Conservation (phyloP, 2,113 vertebrate genomes). For the Grus americana region DNA sequence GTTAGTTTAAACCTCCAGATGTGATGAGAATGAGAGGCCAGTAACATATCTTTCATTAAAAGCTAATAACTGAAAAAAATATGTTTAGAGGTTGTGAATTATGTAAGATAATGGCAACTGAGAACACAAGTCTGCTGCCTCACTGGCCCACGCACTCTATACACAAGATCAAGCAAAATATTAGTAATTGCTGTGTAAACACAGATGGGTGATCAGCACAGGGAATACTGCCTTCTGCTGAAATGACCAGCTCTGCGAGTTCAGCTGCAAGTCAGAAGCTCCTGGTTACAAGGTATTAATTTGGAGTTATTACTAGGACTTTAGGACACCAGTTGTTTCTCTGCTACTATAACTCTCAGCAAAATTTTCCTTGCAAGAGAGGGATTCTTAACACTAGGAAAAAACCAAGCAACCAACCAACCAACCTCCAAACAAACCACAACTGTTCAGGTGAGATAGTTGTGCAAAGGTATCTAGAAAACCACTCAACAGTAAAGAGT, state of each 20-base stretch:
- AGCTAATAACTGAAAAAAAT: not conserved
- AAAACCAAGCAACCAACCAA: not conserved
- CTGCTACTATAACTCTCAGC: not conserved
- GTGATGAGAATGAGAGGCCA: not conserved
- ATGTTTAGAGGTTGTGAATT: not conserved
- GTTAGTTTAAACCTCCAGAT: not conserved
- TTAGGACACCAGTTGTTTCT: not conserved
- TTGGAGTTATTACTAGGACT: not conserved
- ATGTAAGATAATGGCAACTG: not conserved
- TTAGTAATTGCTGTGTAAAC: slow-evolving; percentile 8
- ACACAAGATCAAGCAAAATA: not conserved
- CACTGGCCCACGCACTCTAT: not conserved
- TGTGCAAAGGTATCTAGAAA: not conserved
- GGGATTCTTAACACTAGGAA: not conserved
- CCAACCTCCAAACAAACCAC: not conserved
- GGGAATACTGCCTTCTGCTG: not conserved
- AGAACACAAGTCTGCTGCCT: not conserved
- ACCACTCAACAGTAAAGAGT: not conserved
- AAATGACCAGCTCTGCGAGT: not conserved
- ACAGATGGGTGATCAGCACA: not conserved
- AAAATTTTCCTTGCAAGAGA: not conserved
- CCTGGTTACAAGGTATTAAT: not conserved
- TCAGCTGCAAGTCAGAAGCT: slow-evolving; percentile 4
- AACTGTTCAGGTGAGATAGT: not conserved
- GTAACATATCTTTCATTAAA: not conserved